Evolutionary conservation across 2,113 vertebrate genomes (phyloP).

Genomic region (Anser brachyrhynchus): DNA sequence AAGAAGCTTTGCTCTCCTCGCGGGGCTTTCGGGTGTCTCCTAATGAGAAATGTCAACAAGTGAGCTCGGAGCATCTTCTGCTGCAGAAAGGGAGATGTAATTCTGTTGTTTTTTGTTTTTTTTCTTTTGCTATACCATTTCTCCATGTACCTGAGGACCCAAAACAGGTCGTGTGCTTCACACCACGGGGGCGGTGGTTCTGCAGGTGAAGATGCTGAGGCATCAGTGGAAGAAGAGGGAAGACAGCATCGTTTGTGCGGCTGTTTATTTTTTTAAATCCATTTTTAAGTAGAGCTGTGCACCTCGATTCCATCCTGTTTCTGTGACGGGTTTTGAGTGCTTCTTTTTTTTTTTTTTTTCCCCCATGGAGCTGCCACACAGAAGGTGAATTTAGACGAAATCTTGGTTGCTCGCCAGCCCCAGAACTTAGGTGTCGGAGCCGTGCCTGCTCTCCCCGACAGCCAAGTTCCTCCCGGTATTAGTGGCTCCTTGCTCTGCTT

Average conservation of each 20-base stretch:
- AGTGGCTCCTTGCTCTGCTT: not conserved
- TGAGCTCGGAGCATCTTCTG: not conserved
- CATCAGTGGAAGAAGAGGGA: not conserved
- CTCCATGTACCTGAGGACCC: not conserved
- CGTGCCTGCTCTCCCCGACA: accelerated
- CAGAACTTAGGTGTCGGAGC: not conserved
- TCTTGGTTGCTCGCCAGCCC: accelerated
- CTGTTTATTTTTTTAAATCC: not conserved
- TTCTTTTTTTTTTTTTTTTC: not conserved
- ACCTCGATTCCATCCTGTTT: not conserved
- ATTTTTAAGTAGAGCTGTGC: not conserved
- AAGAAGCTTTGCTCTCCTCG: conserved; percentile 24
- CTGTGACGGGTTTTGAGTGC: not conserved
- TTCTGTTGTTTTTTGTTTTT: not conserved
- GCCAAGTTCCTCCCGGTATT: not conserved
- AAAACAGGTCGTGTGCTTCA: not conserved
- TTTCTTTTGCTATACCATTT: not conserved
- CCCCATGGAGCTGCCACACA: not conserved
- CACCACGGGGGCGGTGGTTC: not conserved
- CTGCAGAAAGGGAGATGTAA: not conserved
- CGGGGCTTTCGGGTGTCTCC: not conserved
- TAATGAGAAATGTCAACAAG: conserved; percentile 20
- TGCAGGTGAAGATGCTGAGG: not conserved
- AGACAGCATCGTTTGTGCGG: not conserved
- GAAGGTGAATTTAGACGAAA: not conserved